These are phyloP conservation scores for Notiomystis cincta DNA, from an alignment of 2,113 vertebrate species.

Conservation along the genomic window DNA sequence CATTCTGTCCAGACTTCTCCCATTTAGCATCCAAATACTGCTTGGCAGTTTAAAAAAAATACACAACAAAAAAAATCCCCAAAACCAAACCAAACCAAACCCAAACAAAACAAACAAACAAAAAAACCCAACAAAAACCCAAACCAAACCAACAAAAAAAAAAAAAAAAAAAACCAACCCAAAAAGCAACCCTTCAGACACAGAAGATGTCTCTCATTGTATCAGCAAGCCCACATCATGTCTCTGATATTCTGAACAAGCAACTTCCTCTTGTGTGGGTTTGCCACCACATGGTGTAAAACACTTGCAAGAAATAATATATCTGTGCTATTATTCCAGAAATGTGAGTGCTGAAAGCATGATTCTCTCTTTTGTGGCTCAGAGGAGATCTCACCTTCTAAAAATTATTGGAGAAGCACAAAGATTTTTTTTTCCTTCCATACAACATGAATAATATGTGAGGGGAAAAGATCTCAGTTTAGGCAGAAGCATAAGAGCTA, in stretches of 20 bases:
- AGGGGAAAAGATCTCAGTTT: background rate
- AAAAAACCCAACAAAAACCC: no score
- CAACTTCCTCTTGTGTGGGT: background rate
- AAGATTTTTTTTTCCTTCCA: background rate
- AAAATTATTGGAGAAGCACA: background rate
- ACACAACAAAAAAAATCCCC: no score
- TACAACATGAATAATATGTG: background rate
- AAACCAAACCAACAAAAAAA: no score
- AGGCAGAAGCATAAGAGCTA: background rate
- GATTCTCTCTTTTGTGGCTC: background rate
- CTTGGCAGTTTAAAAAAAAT: background rate
- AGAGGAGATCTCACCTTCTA: background rate
- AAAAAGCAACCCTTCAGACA: background rate
- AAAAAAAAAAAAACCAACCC: rapidly evolving
- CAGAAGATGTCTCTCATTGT: background rate
- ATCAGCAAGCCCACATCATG: background rate
- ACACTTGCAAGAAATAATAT: background rate
- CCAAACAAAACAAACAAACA: no score
- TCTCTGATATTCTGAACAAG: background rate
- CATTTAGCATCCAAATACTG: background rate
- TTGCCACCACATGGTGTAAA: background rate
- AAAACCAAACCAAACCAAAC: no score
- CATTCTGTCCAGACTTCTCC: background rate
- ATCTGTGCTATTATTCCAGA: background rate
- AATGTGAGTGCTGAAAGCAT: background rate